Evolutionary conservation across 2,888 invertebrate genomes (phyloP).

Genomic region (Tenthredo mesomela): DNA sequence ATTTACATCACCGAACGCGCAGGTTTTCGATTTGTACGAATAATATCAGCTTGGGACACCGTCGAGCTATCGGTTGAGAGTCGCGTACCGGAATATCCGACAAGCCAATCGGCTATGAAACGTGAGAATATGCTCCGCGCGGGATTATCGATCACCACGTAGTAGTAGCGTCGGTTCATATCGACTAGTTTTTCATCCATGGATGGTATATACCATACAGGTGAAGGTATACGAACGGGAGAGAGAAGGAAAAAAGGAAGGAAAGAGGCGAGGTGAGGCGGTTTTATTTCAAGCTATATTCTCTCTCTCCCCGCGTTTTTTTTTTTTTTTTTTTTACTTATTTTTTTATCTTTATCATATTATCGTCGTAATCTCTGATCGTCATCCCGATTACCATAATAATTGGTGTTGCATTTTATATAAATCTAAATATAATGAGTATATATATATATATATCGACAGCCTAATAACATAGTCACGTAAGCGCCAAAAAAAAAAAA

Average conservation of each 20-base stretch:
- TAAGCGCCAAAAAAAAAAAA: no score
- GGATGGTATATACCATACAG: background rate
- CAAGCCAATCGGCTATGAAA: slow-evolving; percentile 30
- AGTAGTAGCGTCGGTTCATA: slow-evolving; percentile 8
- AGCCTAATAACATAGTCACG: no score
- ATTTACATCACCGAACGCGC: background rate
- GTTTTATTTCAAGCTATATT: background rate
- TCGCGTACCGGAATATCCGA: slow-evolving; percentile 9
- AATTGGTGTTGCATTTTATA: background rate
- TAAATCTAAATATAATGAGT: background rate
- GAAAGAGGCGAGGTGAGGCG: background rate
- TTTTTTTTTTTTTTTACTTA: background rate
- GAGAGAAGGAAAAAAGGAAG: background rate
- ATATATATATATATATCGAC: no score
- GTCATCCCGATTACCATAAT: background rate
- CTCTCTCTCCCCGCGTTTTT: background rate
- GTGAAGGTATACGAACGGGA: background rate
- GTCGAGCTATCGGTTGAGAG: background rate
- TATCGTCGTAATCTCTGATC: background rate
- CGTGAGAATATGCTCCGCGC: slow-evolving; percentile 12
- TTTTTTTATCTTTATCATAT: background rate
- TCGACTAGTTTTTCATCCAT: slow-evolving; percentile 2
- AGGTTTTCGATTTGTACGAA: background rate
- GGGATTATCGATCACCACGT: slow-evolving; percentile 8
- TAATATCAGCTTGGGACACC: background rate